phyloP scores from a whole-genome alignment of 2,113 vertebrate species.

The Vulpes lagopus region DNA sequence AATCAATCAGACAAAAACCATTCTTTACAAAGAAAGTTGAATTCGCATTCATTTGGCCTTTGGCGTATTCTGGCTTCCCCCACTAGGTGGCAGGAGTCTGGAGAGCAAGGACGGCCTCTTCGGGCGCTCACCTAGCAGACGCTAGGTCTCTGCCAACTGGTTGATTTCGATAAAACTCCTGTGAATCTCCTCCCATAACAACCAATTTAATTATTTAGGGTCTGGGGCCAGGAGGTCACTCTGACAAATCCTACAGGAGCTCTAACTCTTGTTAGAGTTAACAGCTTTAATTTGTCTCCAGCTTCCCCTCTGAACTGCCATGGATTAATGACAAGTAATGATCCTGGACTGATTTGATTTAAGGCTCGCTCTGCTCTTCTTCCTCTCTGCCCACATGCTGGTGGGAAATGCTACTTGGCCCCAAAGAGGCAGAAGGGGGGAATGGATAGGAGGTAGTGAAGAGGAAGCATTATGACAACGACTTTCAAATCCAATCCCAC shows the following conservation, averaged over 20 bases:
- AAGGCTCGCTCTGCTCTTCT: constrained; percentile 12
- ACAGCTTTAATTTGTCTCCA: constrained; percentile 29
- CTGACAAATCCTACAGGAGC: background rate
- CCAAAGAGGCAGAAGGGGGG: background rate
- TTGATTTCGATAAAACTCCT: background rate
- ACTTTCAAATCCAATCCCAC: background rate
- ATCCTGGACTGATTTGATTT: constrained; percentile 45
- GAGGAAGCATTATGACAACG: background rate
- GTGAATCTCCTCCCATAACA: background rate
- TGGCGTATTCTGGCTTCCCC: constrained; percentile 11
- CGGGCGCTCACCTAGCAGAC: background rate
- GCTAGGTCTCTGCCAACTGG: background rate
- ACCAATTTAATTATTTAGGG: constrained; percentile 33
- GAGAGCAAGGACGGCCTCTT: background rate
- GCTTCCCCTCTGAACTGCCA: constrained; percentile 24
- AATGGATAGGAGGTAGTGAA: background rate
- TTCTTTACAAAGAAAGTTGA: background rate
- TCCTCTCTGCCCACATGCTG: background rate
- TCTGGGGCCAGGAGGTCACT: background rate
- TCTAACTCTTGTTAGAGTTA: background rate
- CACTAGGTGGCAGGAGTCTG: constrained; percentile 72
- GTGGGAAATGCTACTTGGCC: background rate
- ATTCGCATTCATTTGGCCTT: background rate
- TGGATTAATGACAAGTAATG: background rate
- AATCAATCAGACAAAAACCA: background rate